Evolutionary conservation across 2,797 vertebrate genomes (phyloP).

Genomic region (Eidolon dupreanum): DNA sequence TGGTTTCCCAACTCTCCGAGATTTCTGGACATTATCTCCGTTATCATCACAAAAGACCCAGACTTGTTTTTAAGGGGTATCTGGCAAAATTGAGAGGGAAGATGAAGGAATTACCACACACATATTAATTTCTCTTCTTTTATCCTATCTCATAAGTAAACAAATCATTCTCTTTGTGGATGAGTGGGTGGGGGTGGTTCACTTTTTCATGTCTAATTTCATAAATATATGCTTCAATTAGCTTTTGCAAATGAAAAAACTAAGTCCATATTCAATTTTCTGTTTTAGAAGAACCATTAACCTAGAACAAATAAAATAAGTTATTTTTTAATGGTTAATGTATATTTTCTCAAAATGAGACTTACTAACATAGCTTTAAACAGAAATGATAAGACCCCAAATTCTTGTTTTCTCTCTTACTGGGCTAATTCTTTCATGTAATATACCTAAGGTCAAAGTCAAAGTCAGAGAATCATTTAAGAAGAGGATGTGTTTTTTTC

Average conservation of each 20-base stretch:
- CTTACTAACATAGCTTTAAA: slow-evolving; percentile 35
- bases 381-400: slow-evolving; percentile 5
- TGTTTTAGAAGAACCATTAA: slow-evolving; percentile 68
- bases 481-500: neutral
- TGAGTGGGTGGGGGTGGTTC: slow-evolving; percentile 20
- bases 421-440: neutral
- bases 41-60: neutral
- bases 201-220: slow-evolving; percentile 63
- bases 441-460: neutral
- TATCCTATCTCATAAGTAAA: slow-evolving; percentile 40
- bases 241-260: slow-evolving; percentile 59
- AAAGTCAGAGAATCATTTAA: neutral
- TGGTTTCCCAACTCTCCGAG: neutral
- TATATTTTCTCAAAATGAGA: slow-evolving; percentile 63
- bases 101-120: neutral
- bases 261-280: slow-evolving; percentile 65
- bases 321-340: slow-evolving; percentile 71
- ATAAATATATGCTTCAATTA: slow-evolving; percentile 65
- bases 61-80: neutral
- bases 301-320: slow-evolving; percentile 73
- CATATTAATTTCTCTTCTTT: slow-evolving; percentile 58
- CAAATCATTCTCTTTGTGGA: slow-evolving; percentile 10
- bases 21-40: neutral
- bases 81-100: neutral
- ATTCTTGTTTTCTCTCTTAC: neutral